phyloP scores from a whole-genome alignment of 2,113 vertebrate genomes.

The Hepsetus odoe region DNA sequence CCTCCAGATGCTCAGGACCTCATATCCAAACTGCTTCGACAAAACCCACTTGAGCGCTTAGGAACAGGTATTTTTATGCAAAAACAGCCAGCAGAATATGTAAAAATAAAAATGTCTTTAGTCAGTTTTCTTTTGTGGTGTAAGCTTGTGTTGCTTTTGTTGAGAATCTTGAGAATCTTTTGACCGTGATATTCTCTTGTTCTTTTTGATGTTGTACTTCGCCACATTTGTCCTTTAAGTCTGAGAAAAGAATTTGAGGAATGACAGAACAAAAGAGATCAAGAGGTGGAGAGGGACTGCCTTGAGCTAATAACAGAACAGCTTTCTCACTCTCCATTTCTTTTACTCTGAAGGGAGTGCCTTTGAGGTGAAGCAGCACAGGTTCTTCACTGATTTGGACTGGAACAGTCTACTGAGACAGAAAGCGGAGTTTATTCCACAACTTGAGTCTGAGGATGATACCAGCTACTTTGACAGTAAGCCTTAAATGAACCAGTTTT shows the following conservation, averaged over 20 bases:
- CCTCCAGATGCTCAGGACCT: constrained; percentile 93
- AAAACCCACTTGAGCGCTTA: constrained; percentile 92
- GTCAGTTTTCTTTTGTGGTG: neutral
- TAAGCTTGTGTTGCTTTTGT: neutral
- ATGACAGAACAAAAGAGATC: neutral
- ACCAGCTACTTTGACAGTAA: constrained; percentile 99
- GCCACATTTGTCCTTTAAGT: neutral
- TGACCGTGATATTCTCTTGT: neutral
- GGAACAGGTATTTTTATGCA: constrained; percentile 96
- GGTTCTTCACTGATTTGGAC: constrained; percentile 92
- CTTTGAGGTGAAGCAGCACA: constrained; percentile 93
- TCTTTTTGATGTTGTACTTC: neutral
- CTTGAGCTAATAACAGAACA: constrained; percentile 3
- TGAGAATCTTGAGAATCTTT: neutral
- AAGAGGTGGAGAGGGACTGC: neutral
- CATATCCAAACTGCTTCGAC: constrained; percentile 88
- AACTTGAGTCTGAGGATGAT: constrained; percentile 96
- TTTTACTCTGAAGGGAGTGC: constrained; percentile 79
- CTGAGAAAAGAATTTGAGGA: neutral
- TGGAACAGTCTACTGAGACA: constrained; percentile 97
- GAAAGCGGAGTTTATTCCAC: constrained; percentile 97
- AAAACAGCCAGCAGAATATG: neutral
- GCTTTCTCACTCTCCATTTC: neutral
- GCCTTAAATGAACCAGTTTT: constrained; percentile 37
- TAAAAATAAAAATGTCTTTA: neutral